Evolutionary conservation across 2,797 vertebrate species (phyloP), one percentile per base, ranked within the genome.

Genomic region (Scomberomorus guttatus): DNA sequence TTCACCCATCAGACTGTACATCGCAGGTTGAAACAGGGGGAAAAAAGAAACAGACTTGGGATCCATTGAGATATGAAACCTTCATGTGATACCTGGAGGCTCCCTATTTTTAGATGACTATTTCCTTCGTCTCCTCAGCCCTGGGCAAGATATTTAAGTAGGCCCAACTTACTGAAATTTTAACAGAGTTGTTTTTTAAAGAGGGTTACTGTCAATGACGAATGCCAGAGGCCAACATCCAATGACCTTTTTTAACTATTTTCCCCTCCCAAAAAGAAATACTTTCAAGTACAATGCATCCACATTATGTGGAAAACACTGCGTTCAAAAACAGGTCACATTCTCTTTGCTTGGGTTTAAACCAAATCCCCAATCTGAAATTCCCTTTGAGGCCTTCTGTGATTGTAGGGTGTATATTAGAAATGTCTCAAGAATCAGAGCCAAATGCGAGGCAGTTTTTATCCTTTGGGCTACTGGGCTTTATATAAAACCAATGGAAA

Each of bases 31-130:
- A 80, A 89, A 73, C 48, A 55, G 12, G 14, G 6, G 13, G 6
- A 72, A 75, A 64, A 70, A 61, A 46, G 42, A 79, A 89, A 71
- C 55, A 74, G 62, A 72, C 39, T 57, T 72, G 44, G 65, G 70
- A 81, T 89, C 81, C 78, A 77, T 59, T 79, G 80, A 91, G 85
- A 92, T 83, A 80, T 77, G 66, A 91, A 88, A 86, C 77, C 77
- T 90, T 59, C 72, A 54, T 75, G 50, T 46, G 58, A 85, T 79
- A 92, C 86, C 77, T 80, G 58, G 51, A 83, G 70, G 82, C 67
- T 73, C 29, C 77, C 81, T 89, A 90, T 89, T 91, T 92, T 90
- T 84, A 90, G 82, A 83, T 44, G 56, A 50, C 66, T 84, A 65
- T 86, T 86, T 83, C 44, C 75, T 85, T 79, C 60, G 56, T 77